Evolutionary conservation across 1,140 invertebrate genomes (phyloP), one percentile per base, ranked within the genome.

Genomic region (Elymnias hypermnestra): DNA sequence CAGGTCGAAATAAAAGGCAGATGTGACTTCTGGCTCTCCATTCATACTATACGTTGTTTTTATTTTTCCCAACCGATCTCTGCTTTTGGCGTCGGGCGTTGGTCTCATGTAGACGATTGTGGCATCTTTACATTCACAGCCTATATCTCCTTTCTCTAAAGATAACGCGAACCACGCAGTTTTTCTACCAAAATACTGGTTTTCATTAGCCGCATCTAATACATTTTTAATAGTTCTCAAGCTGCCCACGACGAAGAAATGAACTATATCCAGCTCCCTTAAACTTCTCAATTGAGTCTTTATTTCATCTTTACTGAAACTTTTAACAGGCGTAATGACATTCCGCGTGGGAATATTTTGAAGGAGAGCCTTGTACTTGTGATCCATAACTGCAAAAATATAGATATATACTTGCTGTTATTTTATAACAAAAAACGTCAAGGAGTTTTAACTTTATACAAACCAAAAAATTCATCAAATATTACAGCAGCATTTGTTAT

Each of bases 401-500:
- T n/a, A n/a, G n/a, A n/a, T n/a, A n/a, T n/a, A n/a, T n/a, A n/a
- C n/a, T n/a, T n/a, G n/a, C n/a, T n/a, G n/a, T n/a, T n/a, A n/a
- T n/a, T n/a, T n/a, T n/a, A n/a, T n/a, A n/a, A n/a, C n/a, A n/a
- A n/a, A n/a, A n/a, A n/a, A n/a, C n/a, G n/a, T n/a, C n/a, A n/a
- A n/a, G n/a, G n/a, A n/a, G n/a, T n/a, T n/a, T n/a, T n/a, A n/a
- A n/a, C n/a, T n/a, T n/a, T 15, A 53, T 56, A 69, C 70, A 83
- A 87, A 94, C 93, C 92, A 64, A 97, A 97, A 13, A 91, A 91
- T 6, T 93, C 89, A 63, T 98, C 95, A 73, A 95, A 97, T 4
- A 98, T 87, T 28, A 98, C 94, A 1, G 94, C 96, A 10, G 96
- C 95, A 81, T 96, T 96, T 8, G 93, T 95, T 29, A 97, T 94